Evolutionary conservation across 2,888 invertebrate species (phyloP), one percentile per base, ranked within the genome.

Genomic region (Arrhopalites spinosus): DNA sequence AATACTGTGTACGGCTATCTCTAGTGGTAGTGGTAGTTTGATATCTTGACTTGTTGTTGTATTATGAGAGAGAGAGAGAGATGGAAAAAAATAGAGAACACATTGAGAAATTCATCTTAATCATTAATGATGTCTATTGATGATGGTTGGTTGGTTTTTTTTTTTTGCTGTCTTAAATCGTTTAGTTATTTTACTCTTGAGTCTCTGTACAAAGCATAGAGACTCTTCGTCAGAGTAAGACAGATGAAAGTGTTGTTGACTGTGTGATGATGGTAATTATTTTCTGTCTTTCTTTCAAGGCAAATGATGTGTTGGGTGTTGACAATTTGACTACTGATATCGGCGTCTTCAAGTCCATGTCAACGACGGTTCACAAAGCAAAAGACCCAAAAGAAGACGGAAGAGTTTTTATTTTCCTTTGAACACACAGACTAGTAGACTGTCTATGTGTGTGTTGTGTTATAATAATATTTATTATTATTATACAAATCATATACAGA

Each of bases 241-340:
- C 20, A 11, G 23, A 45, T 66, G 20, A 15, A n/a, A 36, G 20
- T 23, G 43, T 66, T 13, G 17, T 17, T 43, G 23, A 43, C 2
- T 66, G 66, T 66, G 59, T 29, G 68, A 25, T 27, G 68, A 68
- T 56, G 56, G 36, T 69, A 56, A 69, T 69, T 53, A 69, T 69
- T 53, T 29, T 69, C 69, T 69, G 69, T 69, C 69, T 56, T 36
- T 25, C 27, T 47, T 50, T 63, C 43, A 69, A 50, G 47, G 53
- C 56, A 69, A 69, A 69, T 56, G 56, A 69, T 69, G 69, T 69
- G 56, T 29, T 29, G 47, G 56, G 29, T 69, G 69, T 69, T 69
- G 69, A 69, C 69, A 69, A 69, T 69, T 69, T 29, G 25, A 69
- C 20, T 53, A 29, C 30, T 69, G 50, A 56, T 69, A 69, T 50